Evolutionary conservation across 1,140 invertebrate genomes (phyloP).

Genomic region (Pogonomyrmex barbatus): DNA sequence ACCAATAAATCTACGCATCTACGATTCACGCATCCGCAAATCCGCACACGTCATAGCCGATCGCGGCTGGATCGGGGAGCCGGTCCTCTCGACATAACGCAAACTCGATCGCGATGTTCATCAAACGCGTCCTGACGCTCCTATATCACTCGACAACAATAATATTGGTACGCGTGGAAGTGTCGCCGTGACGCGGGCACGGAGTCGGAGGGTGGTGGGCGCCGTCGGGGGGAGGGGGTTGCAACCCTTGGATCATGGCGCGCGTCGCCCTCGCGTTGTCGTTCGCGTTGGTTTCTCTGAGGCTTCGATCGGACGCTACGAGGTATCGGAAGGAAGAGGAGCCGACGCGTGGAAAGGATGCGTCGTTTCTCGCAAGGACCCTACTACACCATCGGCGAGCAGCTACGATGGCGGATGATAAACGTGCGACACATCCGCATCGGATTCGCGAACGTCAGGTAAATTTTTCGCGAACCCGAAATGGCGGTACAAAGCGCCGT

Average conservation of each 20-base stretch:
- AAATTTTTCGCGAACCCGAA: constrained; percentile 54
- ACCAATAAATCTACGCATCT: constrained; percentile 35
- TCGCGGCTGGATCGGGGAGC: background rate
- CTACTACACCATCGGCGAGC: constrained; percentile 80
- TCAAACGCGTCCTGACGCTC: background rate
- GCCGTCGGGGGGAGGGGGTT: background rate
- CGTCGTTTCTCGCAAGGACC: constrained; percentile 69
- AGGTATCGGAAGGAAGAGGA: constrained; percentile 12
- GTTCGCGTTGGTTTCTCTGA: constrained; percentile 49
- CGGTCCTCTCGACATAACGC: background rate
- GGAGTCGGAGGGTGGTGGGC: constrained; percentile 16
- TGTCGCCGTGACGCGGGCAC: constrained; percentile 31
- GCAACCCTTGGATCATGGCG: constrained; percentile 50
- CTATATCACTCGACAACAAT: constrained; percentile 30
- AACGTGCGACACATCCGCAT: constrained; percentile 83
- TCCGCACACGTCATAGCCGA: constrained; percentile 25
- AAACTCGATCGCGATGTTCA: constrained; percentile 22
- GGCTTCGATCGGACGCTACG: constrained; percentile 23
- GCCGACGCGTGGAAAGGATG: constrained; percentile 48
- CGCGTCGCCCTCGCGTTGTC: constrained; percentile 46
- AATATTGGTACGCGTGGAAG: constrained; percentile 20
- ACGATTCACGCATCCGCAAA: constrained; percentile 18
- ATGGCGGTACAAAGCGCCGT: background rate
- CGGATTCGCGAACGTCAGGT: constrained; percentile 83
- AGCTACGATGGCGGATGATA: constrained; percentile 84